A percentile compares a stretch with the other conserved stretches of the same genome.
Evolutionary conservation across 2,888 invertebrate species (phyloP).

Genomic region (Ceratothoa steindachneri): DNA sequence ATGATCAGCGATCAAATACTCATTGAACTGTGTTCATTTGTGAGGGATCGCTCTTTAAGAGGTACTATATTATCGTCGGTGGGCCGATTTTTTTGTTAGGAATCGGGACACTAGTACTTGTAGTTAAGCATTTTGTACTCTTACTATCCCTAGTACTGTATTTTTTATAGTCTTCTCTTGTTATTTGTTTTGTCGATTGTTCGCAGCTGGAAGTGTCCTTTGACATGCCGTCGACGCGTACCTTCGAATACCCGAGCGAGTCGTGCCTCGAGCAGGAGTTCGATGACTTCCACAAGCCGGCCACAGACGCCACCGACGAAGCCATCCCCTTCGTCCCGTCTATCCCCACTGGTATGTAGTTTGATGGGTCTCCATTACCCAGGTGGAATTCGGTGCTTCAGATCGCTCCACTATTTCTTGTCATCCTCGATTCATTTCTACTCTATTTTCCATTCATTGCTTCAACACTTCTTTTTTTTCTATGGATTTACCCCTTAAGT

Average conservation of each 20-base stretch:
- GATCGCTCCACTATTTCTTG: background rate
- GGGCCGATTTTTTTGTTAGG: no score
- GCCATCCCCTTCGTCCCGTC: background rate
- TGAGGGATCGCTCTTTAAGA: no score
- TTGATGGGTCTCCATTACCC: background rate
- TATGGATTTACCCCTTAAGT: no score
- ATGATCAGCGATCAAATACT: no score
- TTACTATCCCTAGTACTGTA: no score
- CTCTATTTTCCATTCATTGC: background rate
- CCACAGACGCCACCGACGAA: background rate
- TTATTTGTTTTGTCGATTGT: slow-evolving; percentile 21
- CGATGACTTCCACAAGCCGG: slow-evolving; percentile 2
- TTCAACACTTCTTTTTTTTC: no score
- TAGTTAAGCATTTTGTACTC: no score
- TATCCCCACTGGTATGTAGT: background rate
- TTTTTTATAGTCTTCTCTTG: no score
- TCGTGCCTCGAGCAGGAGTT: slow-evolving; percentile 68
- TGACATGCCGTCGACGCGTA: slow-evolving; percentile 78
- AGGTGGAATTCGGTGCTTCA: background rate
- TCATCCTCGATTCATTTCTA: background rate
- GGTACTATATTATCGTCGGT: no score
- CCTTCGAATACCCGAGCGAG: slow-evolving; percentile 92
- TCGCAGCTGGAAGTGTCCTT: slow-evolving; percentile 81
- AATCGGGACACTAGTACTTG: no score
- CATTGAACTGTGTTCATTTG: no score